Percentiles rank a stretch among this genome's conserved stretches.
Evolutionary conservation across 2,113 vertebrate genomes (phyloP).

Genomic region (Myiozetetes cayanensis): DNA sequence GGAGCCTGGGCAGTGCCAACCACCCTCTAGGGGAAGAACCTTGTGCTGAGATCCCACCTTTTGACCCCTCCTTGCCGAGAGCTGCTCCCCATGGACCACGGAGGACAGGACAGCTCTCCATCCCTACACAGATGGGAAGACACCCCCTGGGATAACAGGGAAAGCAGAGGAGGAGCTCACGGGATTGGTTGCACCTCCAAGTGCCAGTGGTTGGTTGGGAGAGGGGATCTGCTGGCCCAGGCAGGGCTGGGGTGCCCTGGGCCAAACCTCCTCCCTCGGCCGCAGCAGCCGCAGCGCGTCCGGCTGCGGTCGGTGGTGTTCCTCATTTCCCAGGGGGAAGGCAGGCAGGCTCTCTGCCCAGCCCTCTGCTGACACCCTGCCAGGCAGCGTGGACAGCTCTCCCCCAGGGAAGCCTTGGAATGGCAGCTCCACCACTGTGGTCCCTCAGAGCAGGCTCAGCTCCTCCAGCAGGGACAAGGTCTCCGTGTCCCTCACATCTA

Average conservation of each 20-base stretch:
- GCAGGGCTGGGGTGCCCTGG: background rate
- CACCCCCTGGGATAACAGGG: too few relatives aligned
- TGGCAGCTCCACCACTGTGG: fast-evolving
- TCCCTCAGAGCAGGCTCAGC: background rate
- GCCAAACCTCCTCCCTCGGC: background rate
- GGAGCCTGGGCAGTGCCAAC: background rate
- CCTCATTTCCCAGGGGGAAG: background rate
- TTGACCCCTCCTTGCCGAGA: background rate
- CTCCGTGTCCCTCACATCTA: too few relatives aligned
- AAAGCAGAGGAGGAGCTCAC: background rate
- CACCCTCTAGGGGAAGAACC: background rate
- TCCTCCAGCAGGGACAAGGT: background rate
- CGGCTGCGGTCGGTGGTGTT: background rate
- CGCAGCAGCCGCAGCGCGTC: fast-evolving
- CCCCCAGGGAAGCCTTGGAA: fast-evolving
- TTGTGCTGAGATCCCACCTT: fast-evolving
- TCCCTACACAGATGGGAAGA: background rate
- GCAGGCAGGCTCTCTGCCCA: background rate
- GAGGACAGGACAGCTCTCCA: background rate
- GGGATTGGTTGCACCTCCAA: too few relatives aligned
- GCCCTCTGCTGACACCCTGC: background rate
- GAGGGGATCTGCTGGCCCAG: fast-evolving
- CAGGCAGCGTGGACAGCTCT: background rate
- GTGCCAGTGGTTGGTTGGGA: background rate
- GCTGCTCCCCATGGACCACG: too few relatives aligned